Base-by-base conservation (phyloP, 2,113 vertebrate genomes). In the Colinus virginianus region DNA sequence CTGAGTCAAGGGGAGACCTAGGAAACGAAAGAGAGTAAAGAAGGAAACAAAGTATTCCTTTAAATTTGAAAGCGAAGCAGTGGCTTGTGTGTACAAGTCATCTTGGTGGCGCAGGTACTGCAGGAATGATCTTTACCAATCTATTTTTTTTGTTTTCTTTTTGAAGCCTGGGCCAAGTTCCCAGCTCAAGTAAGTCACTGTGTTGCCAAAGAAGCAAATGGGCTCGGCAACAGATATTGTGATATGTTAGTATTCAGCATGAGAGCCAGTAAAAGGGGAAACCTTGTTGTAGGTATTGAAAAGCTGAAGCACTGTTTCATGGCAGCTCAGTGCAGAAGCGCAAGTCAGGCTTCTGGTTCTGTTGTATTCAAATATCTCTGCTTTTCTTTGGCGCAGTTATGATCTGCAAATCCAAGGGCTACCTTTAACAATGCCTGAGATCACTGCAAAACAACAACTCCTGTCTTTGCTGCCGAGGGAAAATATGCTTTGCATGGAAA, bases 401-500 rank as follows among this genome's bases (percentile, higher is more conserved):
- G 34, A 43, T 36, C 64, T 87, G 43, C 30, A 85, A 25, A 72
- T 89, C 67, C 2, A 0, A 85, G 25, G 40, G 46, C 28, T 83
- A 55, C 34, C 32, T 94, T 90, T 79, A 64, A 20, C 38, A 46
- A 38, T 82, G 74, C 30, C 46, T 68, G 48, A 89, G 62, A 87
- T 91, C 49, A 46, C 55, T 88, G 55, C 34, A 58, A 87, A 89
- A 63, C 70, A 93, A 64, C 74, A 74, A 19, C 62, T 89, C 13
- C 1, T 3, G 36, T 70, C 36, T 87, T 48, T 88, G 79, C 87
- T 92, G 79, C 67, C 62, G 70, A 88, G 76, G 53, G 79, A 95
- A 55, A 81, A 42, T 71, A 83, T 88, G 53, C 51, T 83, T 69
- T 94, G 51, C 91, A 76, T 90, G 72, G 91, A 93, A 95, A 94